A percentile compares a stretch with the other conserved stretches of the same genome.
These are phyloP conservation scores for Aptenodytes patagonicus DNA, from an alignment of 2,113 vertebrate genomes.

Conservation along the genomic window DNA sequence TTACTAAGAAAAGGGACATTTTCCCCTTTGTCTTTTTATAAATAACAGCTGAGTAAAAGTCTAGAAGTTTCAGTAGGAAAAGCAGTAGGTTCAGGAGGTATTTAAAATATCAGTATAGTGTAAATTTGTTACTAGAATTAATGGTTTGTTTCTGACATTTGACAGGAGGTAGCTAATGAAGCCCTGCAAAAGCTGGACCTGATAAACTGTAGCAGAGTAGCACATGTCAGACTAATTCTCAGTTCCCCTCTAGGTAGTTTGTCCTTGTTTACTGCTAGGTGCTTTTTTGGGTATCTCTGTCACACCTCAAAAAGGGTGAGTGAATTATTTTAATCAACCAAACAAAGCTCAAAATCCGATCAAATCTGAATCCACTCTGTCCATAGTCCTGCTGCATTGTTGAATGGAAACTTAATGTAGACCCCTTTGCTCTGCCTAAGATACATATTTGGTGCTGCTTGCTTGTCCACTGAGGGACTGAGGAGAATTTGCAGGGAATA, in stretches of 20 bases:
- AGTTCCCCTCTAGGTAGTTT: neutral
- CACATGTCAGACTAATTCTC: neutral
- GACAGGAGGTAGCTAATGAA: neutral
- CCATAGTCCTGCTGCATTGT: neutral
- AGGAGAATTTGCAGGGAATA: neutral
- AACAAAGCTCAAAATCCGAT: neutral
- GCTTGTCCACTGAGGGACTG: fast-evolving
- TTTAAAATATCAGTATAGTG: neutral
- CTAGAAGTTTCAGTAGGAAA: neutral
- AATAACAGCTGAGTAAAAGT: neutral
- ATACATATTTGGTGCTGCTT: fast-evolving
- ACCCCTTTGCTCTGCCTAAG: neutral
- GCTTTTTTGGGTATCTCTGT: neutral
- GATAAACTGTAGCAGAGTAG: neutral
- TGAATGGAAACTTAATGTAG: neutral
- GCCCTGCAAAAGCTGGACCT: neutral
- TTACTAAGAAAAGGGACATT: neutral
- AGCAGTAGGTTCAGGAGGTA: neutral
- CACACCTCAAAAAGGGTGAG: neutral
- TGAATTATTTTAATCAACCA: neutral
- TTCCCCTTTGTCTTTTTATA: neutral
- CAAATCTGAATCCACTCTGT: neutral
- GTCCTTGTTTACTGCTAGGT: neutral
- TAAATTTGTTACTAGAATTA: neutral
- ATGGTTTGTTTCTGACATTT: neutral